A percentile compares a stretch with the other conserved stretches of the same genome.
These are phyloP conservation scores for Nemurella pictetii DNA, from an alignment of 2,888 invertebrate genomes.

Conservation along the genomic window DNA sequence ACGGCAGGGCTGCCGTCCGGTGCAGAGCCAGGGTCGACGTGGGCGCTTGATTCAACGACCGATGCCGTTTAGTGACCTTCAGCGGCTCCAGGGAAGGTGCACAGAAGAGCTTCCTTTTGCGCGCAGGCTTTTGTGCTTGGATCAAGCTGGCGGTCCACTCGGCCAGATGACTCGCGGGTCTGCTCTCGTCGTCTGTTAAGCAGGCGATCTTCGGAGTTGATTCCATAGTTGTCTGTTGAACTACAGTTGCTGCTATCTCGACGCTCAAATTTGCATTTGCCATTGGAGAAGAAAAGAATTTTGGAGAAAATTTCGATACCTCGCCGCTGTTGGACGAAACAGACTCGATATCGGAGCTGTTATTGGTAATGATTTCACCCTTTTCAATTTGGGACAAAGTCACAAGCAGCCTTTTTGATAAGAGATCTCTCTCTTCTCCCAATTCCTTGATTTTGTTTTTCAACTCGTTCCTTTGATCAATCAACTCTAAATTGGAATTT, in stretches of 20 bases:
- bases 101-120: neutral
- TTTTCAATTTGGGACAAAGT: neutral
- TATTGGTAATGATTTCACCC: neutral
- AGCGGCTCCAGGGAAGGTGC: neutral
- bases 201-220: neutral
- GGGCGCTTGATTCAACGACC: neutral
- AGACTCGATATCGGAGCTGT: neutral
- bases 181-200: too few species aligned
- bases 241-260: neutral
- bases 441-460: neutral
- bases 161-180: neutral
- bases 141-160: neutral
- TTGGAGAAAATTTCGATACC: neutral
- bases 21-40: neutral
- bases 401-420: neutral
- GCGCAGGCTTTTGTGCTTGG: neutral
- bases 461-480: neutral
- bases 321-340: neutral
- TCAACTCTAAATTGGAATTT: neutral
- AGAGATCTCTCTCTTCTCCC: neutral
- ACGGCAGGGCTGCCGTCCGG: neutral
- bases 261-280: neutral
- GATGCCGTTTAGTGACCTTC: neutral
- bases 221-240: neutral
- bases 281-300: neutral